A percentile compares a stretch with the other conserved stretches of the same genome.
Conservation (phyloP, 1,140 invertebrate species). For the Temnothorax curvispinosus region DNA sequence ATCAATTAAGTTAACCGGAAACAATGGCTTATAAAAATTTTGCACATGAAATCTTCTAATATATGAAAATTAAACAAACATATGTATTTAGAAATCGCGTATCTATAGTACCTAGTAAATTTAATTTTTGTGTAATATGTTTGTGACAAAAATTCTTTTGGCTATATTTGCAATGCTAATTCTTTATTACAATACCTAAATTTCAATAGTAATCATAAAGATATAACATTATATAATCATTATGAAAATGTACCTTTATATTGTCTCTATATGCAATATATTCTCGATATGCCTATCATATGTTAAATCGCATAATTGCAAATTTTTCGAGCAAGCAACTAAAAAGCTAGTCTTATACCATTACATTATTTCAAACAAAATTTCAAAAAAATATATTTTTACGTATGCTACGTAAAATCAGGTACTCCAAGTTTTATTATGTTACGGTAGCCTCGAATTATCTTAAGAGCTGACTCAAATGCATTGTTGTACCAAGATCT, state of each 20-base stretch:
- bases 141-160: too few relatives aligned
- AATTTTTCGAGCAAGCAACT: not conserved
- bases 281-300: too few relatives aligned
- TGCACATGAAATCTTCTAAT: not conserved
- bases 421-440: not conserved
- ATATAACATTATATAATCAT: not conserved
- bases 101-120: not conserved
- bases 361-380: not conserved
- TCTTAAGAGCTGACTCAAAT: not conserved
- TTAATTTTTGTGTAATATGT: not conserved
- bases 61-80: not conserved
- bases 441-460: not conserved
- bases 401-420: not conserved
- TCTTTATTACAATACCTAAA: not conserved
- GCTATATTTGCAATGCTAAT: not conserved
- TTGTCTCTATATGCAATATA: too few relatives aligned
- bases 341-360: not conserved
- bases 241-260: not conserved
- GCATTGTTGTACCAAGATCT: not conserved
- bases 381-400: not conserved
- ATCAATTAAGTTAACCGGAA: slow-evolving; percentile 2
- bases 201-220: not conserved
- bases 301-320: not conserved
- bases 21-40: not conserved
- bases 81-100: not conserved